Evolutionary conservation across 2,113 vertebrate species (phyloP), one percentile per base, ranked within the genome.

Genomic region (Monopterus albus): DNA sequence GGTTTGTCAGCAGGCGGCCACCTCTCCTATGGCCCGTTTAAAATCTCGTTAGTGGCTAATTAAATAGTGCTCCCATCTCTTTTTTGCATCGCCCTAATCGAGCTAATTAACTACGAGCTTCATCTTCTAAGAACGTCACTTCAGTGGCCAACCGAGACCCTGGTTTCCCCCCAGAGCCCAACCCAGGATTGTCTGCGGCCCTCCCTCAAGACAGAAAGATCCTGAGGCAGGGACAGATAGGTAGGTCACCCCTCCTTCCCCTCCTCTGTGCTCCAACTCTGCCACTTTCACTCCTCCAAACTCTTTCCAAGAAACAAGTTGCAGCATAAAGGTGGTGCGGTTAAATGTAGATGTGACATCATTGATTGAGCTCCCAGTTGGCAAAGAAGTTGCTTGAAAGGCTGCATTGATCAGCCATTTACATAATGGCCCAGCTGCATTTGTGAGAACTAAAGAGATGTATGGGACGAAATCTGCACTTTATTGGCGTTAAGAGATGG

Each of bases 21-120:
- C 83, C 85, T 91, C 88, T 91, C 88, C 46, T 40, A 84, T 91
- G 89, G 90, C 89, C 89, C 83, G 75, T 91, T 93, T 91, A 81
- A 90, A 93, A 92, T 92, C 89, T 91, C 70, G 88, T 93, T 93
- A 92, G 88, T 82, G 86, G 87, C 89, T 92, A 93, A 94, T 94
- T 94, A 92, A 92, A 93, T 87, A 82, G 56, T 61, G 78, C 88
- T 88, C 81, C 83, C 78, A 70, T 89, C 87, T 89, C 82, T 83
- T 89, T 87, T 84, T 88, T 86, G 83, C 86, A 68, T 90, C 75
- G 55, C 83, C 81, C 86, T 92, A 92, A 92, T 92, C 87, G 86
- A 83, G 83, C 87, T 93, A 92, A 92, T 92, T 91, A 91, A 88
- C 85, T 74, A 65, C 87, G 72, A 84, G 83, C 82, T 76, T 89